Evolutionary conservation across 2,113 vertebrate species (phyloP).

Genomic region (Nothoprocta perdicaria): DNA sequence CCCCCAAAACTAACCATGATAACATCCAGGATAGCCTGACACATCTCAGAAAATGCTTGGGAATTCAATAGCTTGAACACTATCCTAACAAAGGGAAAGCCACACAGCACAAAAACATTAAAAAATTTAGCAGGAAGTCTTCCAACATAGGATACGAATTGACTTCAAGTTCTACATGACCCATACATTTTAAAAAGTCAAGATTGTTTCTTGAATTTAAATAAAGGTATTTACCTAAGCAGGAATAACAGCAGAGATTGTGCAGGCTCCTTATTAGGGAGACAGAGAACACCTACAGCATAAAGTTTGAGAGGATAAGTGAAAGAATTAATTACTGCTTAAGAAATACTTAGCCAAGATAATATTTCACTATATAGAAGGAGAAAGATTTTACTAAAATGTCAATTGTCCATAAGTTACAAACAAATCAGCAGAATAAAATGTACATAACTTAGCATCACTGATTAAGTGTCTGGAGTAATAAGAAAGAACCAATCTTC

Average conservation of each 20-base stretch:
- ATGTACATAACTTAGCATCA: constrained; percentile 34
- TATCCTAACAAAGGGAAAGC: background rate
- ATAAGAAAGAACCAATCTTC: constrained; percentile 22
- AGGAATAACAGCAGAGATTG: background rate
- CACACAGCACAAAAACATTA: background rate
- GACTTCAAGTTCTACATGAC: background rate
- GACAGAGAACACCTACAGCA: background rate
- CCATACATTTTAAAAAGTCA: background rate
- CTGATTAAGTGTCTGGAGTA: background rate
- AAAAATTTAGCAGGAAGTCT: background rate
- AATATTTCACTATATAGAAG: background rate
- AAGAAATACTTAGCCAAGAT: background rate
- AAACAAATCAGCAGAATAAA: background rate
- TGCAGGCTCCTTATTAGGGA: background rate
- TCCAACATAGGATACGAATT: background rate
- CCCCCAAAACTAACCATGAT: background rate
- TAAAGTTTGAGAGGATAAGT: background rate
- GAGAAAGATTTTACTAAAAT: background rate
- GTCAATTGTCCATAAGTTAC: background rate
- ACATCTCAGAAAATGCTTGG: background rate
- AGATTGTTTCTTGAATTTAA: background rate
- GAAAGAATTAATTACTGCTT: background rate
- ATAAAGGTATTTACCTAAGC: background rate
- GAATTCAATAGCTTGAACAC: background rate
- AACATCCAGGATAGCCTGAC: fast-evolving